Conservation (phyloP, 2,888 invertebrate genomes). For the Drosophila paranaensis region DNA sequence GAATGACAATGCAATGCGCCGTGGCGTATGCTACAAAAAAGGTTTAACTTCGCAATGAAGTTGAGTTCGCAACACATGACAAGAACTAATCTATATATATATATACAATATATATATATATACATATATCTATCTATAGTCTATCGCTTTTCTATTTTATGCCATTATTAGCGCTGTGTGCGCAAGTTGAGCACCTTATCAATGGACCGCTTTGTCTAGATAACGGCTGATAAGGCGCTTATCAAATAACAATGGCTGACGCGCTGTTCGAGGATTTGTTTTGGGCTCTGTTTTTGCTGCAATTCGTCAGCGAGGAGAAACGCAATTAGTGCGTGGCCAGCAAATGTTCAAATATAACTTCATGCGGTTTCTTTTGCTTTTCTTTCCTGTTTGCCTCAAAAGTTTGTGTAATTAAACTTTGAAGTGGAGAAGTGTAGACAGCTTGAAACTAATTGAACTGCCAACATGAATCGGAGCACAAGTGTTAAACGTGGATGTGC, state of each 20-base stretch:
- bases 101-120: neutral
- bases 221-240: conserved; percentile 38
- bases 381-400: neutral
- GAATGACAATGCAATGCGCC: conserved; percentile 12
- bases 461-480: conserved; percentile 5
- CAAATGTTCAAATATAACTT: conserved; percentile 32
- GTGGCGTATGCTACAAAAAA: conserved; percentile 17
- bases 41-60: conserved; percentile 9
- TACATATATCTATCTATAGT: neutral
- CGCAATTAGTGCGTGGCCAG: conserved; percentile 54
- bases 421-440: conserved; percentile 30
- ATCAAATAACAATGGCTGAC: conserved; percentile 34
- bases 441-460: conserved; percentile 18
- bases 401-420: conserved; percentile 42
- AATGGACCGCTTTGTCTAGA: conserved; percentile 10
- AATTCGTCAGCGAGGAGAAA: conserved; percentile 31
- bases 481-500: conserved; percentile 18
- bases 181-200: conserved; percentile 35
- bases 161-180: conserved; percentile 2
- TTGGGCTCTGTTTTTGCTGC: conserved; percentile 8
- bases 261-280: conserved; percentile 21
- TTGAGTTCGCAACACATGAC: conserved; percentile 17
- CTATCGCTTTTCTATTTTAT: neutral
- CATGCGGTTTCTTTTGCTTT: neutral
- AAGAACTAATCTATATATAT: neutral